Evolutionary conservation across 2,113 vertebrate species (phyloP).

Genomic region (Stomatorhinus ivindoensis): DNA sequence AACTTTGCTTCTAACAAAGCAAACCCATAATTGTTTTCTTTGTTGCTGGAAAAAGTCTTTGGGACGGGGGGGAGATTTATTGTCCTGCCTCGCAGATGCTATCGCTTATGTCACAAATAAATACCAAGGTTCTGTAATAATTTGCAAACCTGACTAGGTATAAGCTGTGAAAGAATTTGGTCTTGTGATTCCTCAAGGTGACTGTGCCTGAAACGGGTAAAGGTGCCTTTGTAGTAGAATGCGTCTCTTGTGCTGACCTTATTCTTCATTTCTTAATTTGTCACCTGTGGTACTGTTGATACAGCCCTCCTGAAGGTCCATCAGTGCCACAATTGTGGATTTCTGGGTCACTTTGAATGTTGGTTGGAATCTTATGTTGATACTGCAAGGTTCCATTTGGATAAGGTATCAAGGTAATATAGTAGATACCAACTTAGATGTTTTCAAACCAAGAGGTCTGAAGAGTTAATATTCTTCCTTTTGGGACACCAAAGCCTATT

Average conservation of each 20-base stretch:
- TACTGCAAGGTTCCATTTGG: conserved; percentile 4
- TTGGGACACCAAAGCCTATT: not conserved
- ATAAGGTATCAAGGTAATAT: not conserved
- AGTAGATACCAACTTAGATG: not conserved
- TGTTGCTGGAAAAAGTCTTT: not conserved
- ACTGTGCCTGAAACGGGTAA: not conserved
- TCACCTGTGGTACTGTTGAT: not conserved
- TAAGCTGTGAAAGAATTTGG: not conserved
- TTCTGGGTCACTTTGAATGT: conserved; percentile 16
- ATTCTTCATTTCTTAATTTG: not conserved
- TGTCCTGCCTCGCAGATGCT: not conserved
- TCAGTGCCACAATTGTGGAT: not conserved
- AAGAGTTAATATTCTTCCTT: not conserved
- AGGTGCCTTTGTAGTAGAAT: not conserved
- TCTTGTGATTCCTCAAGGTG: conserved; percentile 13
- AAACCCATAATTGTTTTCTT: not conserved
- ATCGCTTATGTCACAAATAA: not conserved
- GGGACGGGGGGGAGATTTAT: not conserved
- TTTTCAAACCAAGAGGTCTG: not conserved
- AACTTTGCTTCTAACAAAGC: not conserved
- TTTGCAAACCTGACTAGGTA: conserved; percentile 4
- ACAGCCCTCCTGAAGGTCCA: not conserved
- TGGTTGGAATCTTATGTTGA: conserved; percentile 8
- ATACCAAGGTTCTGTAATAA: conserved; percentile 11
- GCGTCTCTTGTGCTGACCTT: not conserved